These are phyloP conservation scores for Cochlearius cochlearius DNA, from an alignment of 2,113 vertebrate genomes.

Conservation along the genomic window DNA sequence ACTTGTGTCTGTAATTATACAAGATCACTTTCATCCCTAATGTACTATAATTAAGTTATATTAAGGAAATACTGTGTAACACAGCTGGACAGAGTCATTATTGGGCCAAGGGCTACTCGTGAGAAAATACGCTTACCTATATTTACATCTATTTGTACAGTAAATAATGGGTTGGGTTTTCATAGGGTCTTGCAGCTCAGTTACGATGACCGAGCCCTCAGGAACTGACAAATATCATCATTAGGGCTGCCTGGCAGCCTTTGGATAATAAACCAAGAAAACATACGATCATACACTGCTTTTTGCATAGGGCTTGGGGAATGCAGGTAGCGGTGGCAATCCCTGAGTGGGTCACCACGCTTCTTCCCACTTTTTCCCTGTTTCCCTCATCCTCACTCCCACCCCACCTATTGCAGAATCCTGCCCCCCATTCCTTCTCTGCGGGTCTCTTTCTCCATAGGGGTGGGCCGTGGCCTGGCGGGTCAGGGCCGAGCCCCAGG, in stretches of 20 bases:
- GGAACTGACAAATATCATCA: background rate
- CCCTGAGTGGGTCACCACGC: background rate
- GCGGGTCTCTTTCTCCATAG: accelerated
- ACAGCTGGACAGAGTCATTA: background rate
- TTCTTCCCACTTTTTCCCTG: background rate
- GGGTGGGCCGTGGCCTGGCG: background rate
- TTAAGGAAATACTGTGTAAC: background rate
- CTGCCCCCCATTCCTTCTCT: background rate
- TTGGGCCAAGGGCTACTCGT: background rate
- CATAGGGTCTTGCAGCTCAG: background rate
- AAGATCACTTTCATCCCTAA: background rate
- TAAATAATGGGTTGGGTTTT: background rate
- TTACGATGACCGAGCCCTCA: background rate
- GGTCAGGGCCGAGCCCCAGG: accelerated
- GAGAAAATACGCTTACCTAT: accelerated
- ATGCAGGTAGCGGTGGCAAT: accelerated
- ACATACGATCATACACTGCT: accelerated
- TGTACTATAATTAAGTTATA: background rate
- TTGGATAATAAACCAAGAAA: background rate
- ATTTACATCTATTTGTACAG: background rate
- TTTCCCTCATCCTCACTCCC: background rate
- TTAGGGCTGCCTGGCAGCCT: background rate
- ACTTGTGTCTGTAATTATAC: background rate
- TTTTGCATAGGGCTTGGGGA: accelerated
- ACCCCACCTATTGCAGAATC: background rate